These are phyloP conservation scores for Plebejus melissa DNA, from an alignment of 2,888 invertebrate species.

Conservation along the genomic window DNA sequence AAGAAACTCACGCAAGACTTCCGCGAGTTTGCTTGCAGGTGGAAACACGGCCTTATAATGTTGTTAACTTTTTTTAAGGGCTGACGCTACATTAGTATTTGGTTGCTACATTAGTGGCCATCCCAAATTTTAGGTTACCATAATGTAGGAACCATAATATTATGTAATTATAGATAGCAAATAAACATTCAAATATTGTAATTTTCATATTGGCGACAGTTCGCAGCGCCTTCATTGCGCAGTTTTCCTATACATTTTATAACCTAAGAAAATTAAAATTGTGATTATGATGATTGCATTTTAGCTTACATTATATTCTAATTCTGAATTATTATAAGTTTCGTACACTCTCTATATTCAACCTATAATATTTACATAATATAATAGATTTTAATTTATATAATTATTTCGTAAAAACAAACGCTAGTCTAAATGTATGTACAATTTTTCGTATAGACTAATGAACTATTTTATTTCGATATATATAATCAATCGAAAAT, in stretches of 20 bases:
- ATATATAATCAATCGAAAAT: not conserved
- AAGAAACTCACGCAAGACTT: too few relatives aligned
- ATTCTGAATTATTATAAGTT: slow-evolving; percentile 1
- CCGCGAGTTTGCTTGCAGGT: too few relatives aligned
- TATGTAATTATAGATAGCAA: too few relatives aligned
- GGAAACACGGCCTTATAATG: too few relatives aligned
- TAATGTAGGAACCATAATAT: too few relatives aligned
- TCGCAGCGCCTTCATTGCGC: not conserved
- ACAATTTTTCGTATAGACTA: not conserved
- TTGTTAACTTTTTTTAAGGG: too few relatives aligned
- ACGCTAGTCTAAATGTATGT: slow-evolving; percentile 10
- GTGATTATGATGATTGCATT: not conserved
- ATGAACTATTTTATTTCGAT: not conserved
- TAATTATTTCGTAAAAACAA: not conserved
- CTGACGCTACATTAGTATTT: too few relatives aligned
- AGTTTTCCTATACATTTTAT: not conserved
- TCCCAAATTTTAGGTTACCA: too few relatives aligned
- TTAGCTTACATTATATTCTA: not conserved
- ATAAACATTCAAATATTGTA: too few relatives aligned
- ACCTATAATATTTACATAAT: not conserved
- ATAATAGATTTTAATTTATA: not conserved
- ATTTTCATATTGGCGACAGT: not conserved
- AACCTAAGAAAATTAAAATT: not conserved
- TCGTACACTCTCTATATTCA: not conserved
- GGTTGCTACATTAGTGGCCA: too few relatives aligned